Evolutionary conservation across 2,113 vertebrate genomes (phyloP).

Genomic region (Xiphophorus hellerii): DNA sequence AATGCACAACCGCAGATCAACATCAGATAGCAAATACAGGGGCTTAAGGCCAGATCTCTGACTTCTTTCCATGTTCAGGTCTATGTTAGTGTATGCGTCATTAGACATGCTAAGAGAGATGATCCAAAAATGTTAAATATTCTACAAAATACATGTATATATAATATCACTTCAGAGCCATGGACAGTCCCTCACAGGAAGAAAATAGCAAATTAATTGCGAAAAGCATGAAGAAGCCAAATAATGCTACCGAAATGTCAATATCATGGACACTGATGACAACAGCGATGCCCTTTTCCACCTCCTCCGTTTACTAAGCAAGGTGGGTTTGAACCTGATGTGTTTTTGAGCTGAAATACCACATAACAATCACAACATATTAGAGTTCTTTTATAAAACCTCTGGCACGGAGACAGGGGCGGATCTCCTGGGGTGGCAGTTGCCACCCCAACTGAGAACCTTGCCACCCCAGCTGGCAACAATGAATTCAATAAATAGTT

Average conservation of each 20-base stretch:
- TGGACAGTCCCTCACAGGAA: background rate
- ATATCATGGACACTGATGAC: background rate
- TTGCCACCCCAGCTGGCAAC: too few species aligned
- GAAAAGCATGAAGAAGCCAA: background rate
- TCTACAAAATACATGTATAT: background rate
- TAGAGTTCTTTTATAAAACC: constrained; percentile 27
- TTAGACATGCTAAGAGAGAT: constrained; percentile 1
- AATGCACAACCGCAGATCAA: constrained; percentile 25
- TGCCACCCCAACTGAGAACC: too few species aligned
- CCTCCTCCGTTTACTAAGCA: constrained; percentile 25
- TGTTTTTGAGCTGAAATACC: constrained; percentile 56
- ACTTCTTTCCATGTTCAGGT: constrained; percentile 1
- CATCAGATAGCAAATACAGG: constrained; percentile 23
- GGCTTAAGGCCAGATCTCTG: background rate
- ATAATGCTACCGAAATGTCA: constrained; percentile 14
- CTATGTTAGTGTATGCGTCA: background rate
- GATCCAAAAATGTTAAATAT: background rate
- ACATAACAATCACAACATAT: constrained; percentile 38
- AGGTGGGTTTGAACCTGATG: constrained; percentile 23
- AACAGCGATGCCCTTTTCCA: constrained; percentile 10
- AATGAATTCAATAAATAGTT: too few species aligned
- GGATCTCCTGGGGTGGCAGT: too few species aligned
- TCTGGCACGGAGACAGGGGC: background rate
- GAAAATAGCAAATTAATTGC: background rate
- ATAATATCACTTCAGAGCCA: background rate